A percentile compares a stretch with the other conserved stretches of the same genome.
Conservation (phyloP, 2,113 vertebrate species). For the Furnarius figulus region DNA sequence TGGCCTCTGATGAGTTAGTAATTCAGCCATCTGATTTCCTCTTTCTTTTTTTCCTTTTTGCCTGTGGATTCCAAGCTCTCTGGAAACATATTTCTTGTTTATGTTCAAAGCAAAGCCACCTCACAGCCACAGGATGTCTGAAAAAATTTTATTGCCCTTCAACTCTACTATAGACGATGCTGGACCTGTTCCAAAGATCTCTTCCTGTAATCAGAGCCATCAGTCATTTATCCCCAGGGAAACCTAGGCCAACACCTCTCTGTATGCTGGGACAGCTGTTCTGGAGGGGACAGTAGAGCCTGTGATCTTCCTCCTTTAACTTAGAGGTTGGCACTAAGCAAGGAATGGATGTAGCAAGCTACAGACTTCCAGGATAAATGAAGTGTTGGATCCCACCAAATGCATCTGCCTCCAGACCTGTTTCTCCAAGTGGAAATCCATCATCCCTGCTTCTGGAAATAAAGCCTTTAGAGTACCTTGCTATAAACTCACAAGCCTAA, state of each 20-base stretch:
- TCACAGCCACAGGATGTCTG: neutral
- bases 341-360: neutral
- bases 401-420: neutral
- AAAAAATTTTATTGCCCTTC: neutral
- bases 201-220: neutral
- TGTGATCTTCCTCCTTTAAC: neutral
- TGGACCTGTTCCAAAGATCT: neutral
- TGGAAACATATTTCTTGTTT: slow-evolving; percentile 7
- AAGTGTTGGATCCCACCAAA: neutral
- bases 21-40: slow-evolving; percentile 9
- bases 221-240: neutral
- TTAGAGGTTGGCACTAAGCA: neutral
- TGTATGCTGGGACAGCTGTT: neutral
- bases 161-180: rapidly evolving
- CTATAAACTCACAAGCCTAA: neutral
- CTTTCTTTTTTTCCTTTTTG: neutral
- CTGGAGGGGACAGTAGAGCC: neutral
- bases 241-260: neutral
- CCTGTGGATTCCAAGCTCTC: neutral
- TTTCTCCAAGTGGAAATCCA: neutral
- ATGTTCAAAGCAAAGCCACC: neutral
- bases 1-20: slow-evolving; percentile 33
- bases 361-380: neutral
- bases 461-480: neutral
- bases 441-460: neutral